phyloP scores from a whole-genome alignment of 2,888 invertebrate genomes.

The Stenurella melanura region DNA sequence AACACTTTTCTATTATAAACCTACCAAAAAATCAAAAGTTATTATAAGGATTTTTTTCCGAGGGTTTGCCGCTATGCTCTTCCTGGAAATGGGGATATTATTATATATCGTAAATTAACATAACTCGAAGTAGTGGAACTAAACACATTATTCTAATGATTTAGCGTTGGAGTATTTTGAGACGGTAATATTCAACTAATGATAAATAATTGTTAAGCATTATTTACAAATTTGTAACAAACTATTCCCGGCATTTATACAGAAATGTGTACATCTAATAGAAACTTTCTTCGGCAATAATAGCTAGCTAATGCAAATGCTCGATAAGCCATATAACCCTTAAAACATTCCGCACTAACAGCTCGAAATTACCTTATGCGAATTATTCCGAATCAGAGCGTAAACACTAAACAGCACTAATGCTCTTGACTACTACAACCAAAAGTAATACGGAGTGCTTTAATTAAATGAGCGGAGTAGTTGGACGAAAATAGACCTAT shows the following conservation, averaged over 20 bases:
- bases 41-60: no score
- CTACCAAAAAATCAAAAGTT: no score
- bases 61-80: no score
- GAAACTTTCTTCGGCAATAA: conserved; percentile 20
- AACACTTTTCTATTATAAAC: no score
- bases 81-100: no score
- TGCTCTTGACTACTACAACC: conserved; percentile 39
- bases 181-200: neutral
- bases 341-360: conserved; percentile 51
- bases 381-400: conserved; percentile 48
- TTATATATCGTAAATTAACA: no score
- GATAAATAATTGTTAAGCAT: neutral
- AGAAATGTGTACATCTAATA: conserved; percentile 9
- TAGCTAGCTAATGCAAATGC: conserved; percentile 30
- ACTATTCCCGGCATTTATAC: neutral
- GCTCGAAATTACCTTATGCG: conserved; percentile 49
- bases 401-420: conserved; percentile 45
- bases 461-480: conserved; percentile 6
- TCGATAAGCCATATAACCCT: conserved; percentile 33
- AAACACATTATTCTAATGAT: no score
- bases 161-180: neutral
- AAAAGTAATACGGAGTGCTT: conserved; percentile 23
- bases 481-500: neutral
- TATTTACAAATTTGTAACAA: neutral
- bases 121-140: no score